Conservation (phyloP, 2,797 vertebrate genomes). For the Enteromius treurensis region DNA sequence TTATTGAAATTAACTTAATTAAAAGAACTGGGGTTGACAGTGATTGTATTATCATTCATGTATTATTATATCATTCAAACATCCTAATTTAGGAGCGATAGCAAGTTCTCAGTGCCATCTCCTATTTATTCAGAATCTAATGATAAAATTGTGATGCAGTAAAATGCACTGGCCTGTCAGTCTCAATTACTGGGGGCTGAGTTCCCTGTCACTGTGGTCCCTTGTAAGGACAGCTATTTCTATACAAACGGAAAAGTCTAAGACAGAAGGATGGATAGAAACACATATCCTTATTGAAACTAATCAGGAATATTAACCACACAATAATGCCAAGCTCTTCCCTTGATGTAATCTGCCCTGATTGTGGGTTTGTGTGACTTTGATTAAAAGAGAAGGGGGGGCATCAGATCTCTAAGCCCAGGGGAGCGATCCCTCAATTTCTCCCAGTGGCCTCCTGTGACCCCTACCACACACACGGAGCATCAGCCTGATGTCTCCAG, state of each 20-base stretch:
- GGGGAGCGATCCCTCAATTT: conserved; percentile 65
- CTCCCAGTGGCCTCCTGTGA: conserved; percentile 66
- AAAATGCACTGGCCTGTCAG: not conserved
- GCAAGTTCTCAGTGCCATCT: not conserved
- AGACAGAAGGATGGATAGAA: conserved; percentile 8
- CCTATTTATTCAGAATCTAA: not conserved
- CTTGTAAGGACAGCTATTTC: conserved; percentile 11
- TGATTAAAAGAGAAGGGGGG: conserved; percentile 79
- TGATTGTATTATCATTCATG: not conserved
- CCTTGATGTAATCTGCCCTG: conserved; percentile 77
- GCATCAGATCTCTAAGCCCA: conserved; percentile 73
- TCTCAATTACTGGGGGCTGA: not conserved
- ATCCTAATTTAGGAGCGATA: not conserved
- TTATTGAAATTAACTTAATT: too few relatives aligned
- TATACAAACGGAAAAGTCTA: conserved; percentile 3
- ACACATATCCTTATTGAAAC: conserved; percentile 36
- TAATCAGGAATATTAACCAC: conserved; percentile 64
- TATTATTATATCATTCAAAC: not conserved
- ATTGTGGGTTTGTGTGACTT: conserved; percentile 77
- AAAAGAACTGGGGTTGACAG: too few relatives aligned
- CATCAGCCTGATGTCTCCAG: conserved; percentile 54
- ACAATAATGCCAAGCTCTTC: conserved; percentile 69
- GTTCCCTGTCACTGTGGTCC: not conserved
- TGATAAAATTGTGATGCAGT: not conserved
- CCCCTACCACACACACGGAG: conserved; percentile 53